These are phyloP conservation scores for Conus canariensis DNA, from an alignment of 2,888 invertebrate species.

Conservation along the genomic window DNA sequence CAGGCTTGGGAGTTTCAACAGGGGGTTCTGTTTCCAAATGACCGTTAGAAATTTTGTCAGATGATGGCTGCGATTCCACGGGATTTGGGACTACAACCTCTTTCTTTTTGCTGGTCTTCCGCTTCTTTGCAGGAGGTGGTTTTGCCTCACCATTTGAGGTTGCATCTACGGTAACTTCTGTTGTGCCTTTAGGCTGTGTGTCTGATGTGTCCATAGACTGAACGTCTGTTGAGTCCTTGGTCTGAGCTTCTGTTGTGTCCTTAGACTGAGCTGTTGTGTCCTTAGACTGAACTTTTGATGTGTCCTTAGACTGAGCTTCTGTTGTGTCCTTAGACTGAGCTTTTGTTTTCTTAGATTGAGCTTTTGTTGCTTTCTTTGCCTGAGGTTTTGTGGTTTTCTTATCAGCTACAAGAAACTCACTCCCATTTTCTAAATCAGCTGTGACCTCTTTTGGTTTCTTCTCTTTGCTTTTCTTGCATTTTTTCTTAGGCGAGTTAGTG, in stretches of 20 bases:
- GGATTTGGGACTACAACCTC: not conserved
- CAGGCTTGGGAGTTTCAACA: conserved; percentile 5
- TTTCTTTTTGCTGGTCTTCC: conserved; percentile 40
- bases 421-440: not conserved
- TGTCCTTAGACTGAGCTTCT: not conserved
- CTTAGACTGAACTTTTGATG: not conserved
- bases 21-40: conserved; percentile 31
- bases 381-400: not conserved
- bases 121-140: conserved; percentile 52
- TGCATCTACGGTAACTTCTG: not conserved
- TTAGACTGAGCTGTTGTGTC: not conserved
- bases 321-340: not conserved
- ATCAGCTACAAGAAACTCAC: not conserved
- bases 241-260: not conserved
- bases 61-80: conserved; percentile 20
- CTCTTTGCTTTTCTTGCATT: conserved; percentile 35
- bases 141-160: conserved; percentile 13
- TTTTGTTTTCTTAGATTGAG: not conserved
- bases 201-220: not conserved
- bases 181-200: not conserved
- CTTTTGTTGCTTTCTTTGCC: not conserved
- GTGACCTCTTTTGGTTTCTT: not conserved
- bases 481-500: not conserved
- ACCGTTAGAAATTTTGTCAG: conserved; percentile 30
- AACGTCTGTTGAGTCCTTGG: not conserved